Base-by-base conservation (phyloP, 2,888 invertebrate species). In the Leucoma salicis region DNA sequence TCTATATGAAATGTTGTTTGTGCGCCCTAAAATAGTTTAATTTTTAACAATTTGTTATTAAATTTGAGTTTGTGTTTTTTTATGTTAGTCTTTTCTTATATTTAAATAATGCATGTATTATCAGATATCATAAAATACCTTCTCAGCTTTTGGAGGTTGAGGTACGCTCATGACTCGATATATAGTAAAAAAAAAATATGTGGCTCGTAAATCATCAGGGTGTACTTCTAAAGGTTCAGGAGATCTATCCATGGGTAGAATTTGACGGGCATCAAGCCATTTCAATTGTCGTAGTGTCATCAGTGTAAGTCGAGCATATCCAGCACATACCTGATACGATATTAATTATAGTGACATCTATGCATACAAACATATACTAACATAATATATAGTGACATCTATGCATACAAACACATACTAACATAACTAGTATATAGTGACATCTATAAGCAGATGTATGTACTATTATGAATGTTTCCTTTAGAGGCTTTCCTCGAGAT, bases 131-230 rank as follows among this genome's bases (percentile, higher is more conserved):
- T 21, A 3, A 5, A 21, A 21, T 56, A 86, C 85, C 82, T 91
- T 92, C 42, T 91, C 88, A 29, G 81, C 68, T 51, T 83, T 88
- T 0, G 91, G 91, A 3, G 92, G 92, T 48, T 79, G 77, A 5
- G 88, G 87, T n/a, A 80, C 73, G 1, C 90, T 88, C 69, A 91
- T 89, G 35, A 92, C 66, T 34, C 92, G 74, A 39, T 88, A 79
- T 25, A 91, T 77, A 3, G 76, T 85, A 56, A 91, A 91, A 47
- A 73, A 57, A 48, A 92, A 85, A 58, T 82, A 82, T 0, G 86
- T 72, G 8, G 81, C 72, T 1, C 77, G 70, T 29, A 83, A 57
- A 46, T 84, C 80, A 49, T 86, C 79, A 6, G 82, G 74, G 41
- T 85, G 82, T 0, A 75, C 71, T 29, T 82, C 80, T 15, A 62